phyloP scores from a whole-genome alignment of 2,113 vertebrate genomes.

The Oreochromis aureus region DNA sequence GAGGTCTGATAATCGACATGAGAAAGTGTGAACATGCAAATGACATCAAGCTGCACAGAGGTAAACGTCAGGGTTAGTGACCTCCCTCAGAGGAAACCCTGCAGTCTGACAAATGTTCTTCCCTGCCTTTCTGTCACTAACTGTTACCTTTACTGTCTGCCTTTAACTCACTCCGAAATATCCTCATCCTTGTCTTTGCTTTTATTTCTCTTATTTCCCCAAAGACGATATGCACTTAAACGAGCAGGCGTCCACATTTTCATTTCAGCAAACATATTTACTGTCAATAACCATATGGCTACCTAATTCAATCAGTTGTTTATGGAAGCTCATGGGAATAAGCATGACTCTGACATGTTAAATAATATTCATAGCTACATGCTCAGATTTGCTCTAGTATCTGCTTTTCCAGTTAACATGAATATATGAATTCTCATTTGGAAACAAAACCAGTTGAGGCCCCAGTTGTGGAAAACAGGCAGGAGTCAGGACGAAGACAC shows the following conservation, averaged over 20 bases:
- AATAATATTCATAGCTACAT: background rate
- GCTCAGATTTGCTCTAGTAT: background rate
- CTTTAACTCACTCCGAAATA: background rate
- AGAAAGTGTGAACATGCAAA: conserved; percentile 19
- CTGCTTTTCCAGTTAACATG: conserved; percentile 13
- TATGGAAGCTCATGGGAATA: background rate
- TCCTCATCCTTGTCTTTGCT: background rate
- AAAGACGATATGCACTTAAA: background rate
- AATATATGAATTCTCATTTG: conserved; percentile 42
- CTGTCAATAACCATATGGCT: background rate
- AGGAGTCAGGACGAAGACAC: background rate
- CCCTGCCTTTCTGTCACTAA: conserved; percentile 12
- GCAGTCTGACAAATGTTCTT: background rate
- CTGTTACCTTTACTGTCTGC: background rate
- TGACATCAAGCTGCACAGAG: conserved; percentile 7
- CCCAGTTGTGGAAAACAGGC: conserved; percentile 8
- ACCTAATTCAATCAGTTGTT: background rate
- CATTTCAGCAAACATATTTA: background rate
- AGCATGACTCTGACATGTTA: background rate
- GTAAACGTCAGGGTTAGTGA: background rate
- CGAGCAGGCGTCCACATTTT: background rate
- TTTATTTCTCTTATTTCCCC: background rate
- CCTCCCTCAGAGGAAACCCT: background rate
- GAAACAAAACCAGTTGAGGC: background rate
- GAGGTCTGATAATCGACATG: conserved; percentile 14